Conservation (phyloP, 2,797 vertebrate species). For the Gorsachius magnificus region DNA sequence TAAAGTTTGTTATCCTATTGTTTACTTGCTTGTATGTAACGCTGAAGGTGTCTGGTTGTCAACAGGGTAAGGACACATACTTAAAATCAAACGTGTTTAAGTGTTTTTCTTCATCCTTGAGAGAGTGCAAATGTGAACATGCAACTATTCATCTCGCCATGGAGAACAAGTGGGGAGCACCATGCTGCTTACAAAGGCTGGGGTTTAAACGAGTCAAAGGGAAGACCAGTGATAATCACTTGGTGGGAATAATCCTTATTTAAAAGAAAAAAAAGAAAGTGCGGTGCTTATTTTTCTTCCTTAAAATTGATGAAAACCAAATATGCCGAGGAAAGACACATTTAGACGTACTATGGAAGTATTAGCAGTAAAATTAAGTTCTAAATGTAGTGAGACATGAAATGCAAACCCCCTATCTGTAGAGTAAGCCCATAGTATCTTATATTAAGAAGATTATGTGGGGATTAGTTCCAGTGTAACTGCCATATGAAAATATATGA, state of each 20-base stretch:
- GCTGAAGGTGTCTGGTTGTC: background rate
- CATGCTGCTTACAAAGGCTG: background rate
- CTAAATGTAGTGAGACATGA: constrained; percentile 11
- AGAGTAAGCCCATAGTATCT: background rate
- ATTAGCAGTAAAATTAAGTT: constrained; percentile 7
- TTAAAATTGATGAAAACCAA: background rate
- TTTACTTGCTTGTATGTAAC: background rate
- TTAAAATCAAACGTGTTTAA: background rate
- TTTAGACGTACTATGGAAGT: background rate
- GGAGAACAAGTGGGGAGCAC: background rate
- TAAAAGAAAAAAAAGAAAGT: background rate
- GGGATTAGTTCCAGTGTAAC: constrained; percentile 59
- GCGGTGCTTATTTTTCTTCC: background rate
- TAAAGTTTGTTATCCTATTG: background rate
- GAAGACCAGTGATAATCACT: background rate
- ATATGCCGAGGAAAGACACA: background rate
- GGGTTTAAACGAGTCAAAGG: background rate
- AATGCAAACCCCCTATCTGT: constrained; percentile 10
- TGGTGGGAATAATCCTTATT: background rate
- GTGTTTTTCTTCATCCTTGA: background rate
- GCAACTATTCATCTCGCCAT: background rate
- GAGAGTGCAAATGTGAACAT: background rate
- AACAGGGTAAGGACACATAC: background rate
- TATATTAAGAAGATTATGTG: background rate
- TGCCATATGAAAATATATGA: constrained; percentile 56